Base-by-base conservation (phyloP, 2,888 invertebrate species). In the Nemapogon koenigi region DNA sequence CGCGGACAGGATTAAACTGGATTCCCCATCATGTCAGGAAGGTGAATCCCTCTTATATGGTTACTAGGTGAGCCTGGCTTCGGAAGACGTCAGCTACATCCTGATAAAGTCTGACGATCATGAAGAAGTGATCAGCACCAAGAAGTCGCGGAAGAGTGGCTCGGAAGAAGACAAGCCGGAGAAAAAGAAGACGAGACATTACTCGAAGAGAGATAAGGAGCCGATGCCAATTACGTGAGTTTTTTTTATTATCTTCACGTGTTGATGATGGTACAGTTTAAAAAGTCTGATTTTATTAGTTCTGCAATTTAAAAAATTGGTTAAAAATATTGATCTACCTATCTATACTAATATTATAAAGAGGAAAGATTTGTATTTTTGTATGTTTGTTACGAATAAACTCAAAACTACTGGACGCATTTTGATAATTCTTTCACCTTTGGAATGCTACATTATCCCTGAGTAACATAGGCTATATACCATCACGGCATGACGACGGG, bases 81-180 rank as follows among this genome's bases (percentile, higher is more conserved):
- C 62, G 0, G 56, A 66, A 0, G 67, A 75, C n/a, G 67, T 73
- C 2, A 70, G 67, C 42, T 78, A 76, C 39, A 71, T 78, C 19
- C 71, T 79, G n/a, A 62, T 76, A 2, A 70, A 71, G 41, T 41
- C 46, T 13, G 37, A 31, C 11, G 30, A 29, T 2, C 19, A 16
- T 4, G 16, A 16, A 2, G n/a, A 31, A 2, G 18, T 19, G 8
- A 15, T 22, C 3, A 29, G 19, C 11, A n/a, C 22, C 0, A 49
- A 52, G 32, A 47, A 45, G 11, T 47, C 38, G 1, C 14, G 32
- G 0, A 52, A 43, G 37, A 6, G n/a, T 11, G 4, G 11, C n/a
- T 6, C 10, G 28, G 4, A 11, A 19, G 22, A 18, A 33, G n/a
- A 11, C 4, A 49, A 45, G 26, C 49, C 49, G 0, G 48, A 43